A percentile compares a stretch with the other conserved stretches of the same genome.
Evolutionary conservation across 2,888 invertebrate genomes (phyloP).

Genomic region (Stenotaenia linearis): DNA sequence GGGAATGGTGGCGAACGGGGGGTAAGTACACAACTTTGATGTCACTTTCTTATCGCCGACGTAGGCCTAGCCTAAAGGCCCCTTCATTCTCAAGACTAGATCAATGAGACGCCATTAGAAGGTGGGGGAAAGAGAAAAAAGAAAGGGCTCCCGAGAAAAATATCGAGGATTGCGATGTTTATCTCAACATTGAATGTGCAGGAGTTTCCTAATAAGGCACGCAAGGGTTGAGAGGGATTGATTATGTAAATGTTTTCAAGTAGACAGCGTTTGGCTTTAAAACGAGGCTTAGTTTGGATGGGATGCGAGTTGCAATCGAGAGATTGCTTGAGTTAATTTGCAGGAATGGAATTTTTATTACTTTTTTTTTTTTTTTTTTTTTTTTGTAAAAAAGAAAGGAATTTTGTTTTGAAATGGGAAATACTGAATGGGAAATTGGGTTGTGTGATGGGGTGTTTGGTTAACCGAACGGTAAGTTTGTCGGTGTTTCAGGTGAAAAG

Average conservation of each 20-base stretch:
- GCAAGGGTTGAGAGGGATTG: neutral
- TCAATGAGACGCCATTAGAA: conserved; percentile 1
- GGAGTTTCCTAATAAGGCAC: neutral
- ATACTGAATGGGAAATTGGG: too few species aligned
- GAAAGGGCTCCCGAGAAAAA: neutral
- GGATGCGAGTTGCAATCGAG: neutral
- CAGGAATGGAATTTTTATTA: neutral
- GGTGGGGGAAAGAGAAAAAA: neutral
- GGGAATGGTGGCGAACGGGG: conserved; percentile 26
- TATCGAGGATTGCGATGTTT: neutral
- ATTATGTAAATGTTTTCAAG: neutral
- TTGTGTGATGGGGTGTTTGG: too few species aligned
- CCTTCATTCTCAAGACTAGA: neutral
- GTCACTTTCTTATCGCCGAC: neutral
- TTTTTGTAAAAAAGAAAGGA: too few species aligned
- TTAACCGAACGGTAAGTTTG: too few species aligned
- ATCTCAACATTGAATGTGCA: neutral
- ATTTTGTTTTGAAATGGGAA: too few species aligned
- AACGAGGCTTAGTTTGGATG: neutral
- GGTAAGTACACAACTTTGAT: conserved; percentile 13
- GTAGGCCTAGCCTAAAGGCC: neutral
- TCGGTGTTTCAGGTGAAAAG: too few species aligned
- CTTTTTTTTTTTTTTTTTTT: neutral
- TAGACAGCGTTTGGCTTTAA: neutral
- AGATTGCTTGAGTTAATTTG: neutral